Percentiles rank a stretch among this genome's conserved stretches.
These are phyloP conservation scores for Agapornis roseicollis DNA, from an alignment of 2,113 vertebrate species.

Conservation along the genomic window DNA sequence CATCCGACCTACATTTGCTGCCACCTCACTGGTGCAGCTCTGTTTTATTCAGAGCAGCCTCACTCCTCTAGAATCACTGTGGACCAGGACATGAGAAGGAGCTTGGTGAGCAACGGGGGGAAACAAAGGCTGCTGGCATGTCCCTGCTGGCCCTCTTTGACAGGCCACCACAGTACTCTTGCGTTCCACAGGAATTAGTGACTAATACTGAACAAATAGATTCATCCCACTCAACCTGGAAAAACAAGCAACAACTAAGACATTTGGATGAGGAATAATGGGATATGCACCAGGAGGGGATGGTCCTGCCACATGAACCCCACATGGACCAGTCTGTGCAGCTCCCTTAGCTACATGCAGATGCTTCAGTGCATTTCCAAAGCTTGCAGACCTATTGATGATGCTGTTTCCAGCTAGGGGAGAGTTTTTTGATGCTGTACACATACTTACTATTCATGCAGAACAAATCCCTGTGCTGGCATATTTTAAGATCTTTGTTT, in stretches of 20 bases:
- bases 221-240: background rate
- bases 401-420: background rate
- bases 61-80: background rate
- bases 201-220: background rate
- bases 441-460: background rate
- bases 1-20: background rate
- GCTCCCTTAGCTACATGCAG: background rate
- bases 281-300: rapidly evolving
- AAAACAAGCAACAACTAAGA: background rate
- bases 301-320: rapidly evolving
- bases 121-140: background rate
- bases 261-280: background rate
- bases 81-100: rapidly evolving
- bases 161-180: background rate
- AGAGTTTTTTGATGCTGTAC: background rate
- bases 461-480: background rate
- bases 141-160: background rate
- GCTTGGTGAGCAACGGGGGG: background rate
- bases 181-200: background rate
- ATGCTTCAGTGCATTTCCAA: background rate
- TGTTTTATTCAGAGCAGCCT: background rate
- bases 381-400: background rate
- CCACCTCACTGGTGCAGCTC: background rate
- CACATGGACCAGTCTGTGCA: background rate
- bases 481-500: conserved; percentile 4